These are phyloP conservation scores for Eilema griseolum DNA, from an alignment of 2,888 invertebrate species.

Conservation along the genomic window DNA sequence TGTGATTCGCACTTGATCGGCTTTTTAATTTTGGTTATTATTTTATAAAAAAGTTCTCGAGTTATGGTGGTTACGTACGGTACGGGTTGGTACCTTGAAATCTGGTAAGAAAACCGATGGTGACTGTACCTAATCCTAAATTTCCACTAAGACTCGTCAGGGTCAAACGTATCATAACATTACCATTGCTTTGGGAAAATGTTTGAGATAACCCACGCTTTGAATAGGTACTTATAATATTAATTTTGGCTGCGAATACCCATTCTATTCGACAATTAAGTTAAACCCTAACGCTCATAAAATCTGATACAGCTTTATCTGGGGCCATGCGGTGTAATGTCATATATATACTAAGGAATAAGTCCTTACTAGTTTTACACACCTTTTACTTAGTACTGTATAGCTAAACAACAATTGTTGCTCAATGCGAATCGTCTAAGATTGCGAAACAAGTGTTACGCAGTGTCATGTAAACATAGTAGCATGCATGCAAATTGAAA, in stretches of 20 bases:
- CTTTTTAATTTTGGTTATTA: no score
- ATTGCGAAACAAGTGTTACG: constrained; percentile 53
- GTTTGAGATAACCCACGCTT: not conserved
- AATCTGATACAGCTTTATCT: not conserved
- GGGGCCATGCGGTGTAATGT: not conserved
- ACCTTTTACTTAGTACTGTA: constrained; percentile 24
- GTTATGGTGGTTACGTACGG: no score
- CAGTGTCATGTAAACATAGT: constrained; percentile 45
- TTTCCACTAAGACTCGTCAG: not conserved
- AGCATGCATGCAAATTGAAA: constrained; percentile 41
- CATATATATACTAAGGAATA: constrained; percentile 20
- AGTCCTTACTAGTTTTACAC: constrained; percentile 17
- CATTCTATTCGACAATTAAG: not conserved
- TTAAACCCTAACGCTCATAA: not conserved
- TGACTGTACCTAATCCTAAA: not conserved
- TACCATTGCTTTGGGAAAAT: not conserved
- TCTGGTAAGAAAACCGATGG: no score
- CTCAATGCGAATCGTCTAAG: constrained; percentile 42
- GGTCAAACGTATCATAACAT: not conserved
- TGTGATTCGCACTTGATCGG: no score
- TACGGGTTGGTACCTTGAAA: no score
- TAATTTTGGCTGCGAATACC: not conserved
- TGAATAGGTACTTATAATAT: not conserved
- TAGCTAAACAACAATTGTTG: constrained; percentile 40
- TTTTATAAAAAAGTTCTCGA: no score